Conservation (phyloP, 2,888 invertebrate genomes). For the Drosophila anomelani region DNA sequence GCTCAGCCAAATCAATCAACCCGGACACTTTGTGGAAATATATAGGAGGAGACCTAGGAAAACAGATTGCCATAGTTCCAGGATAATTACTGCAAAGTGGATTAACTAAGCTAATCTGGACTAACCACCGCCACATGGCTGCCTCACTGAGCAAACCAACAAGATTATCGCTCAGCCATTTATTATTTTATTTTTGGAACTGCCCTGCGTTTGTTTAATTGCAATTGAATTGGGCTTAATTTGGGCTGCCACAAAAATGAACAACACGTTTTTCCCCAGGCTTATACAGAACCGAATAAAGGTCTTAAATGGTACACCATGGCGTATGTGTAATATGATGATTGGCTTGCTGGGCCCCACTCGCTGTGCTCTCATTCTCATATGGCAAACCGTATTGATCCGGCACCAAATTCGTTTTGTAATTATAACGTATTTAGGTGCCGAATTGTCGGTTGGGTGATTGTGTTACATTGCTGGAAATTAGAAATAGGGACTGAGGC, state of each 20-base stretch:
- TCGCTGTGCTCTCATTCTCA: background rate
- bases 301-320: slow-evolving; percentile 12
- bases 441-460: background rate
- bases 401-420: slow-evolving; percentile 11
- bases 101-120: slow-evolving; percentile 33
- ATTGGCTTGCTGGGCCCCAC: background rate
- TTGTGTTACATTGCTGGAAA: slow-evolving; percentile 32
- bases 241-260: slow-evolving; percentile 13
- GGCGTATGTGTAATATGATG: slow-evolving; percentile 36
- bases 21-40: slow-evolving; percentile 22
- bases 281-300: background rate
- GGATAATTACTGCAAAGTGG: slow-evolving; percentile 43
- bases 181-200: slow-evolving; percentile 18
- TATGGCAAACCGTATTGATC: slow-evolving; percentile 24
- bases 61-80: slow-evolving; percentile 29
- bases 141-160: background rate
- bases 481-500: slow-evolving; percentile 25
- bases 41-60: slow-evolving; percentile 1
- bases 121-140: slow-evolving; percentile 22
- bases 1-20: slow-evolving; percentile 31
- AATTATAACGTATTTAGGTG: slow-evolving; percentile 20
- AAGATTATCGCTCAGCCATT: slow-evolving; percentile 18
- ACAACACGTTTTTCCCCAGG: slow-evolving; percentile 11
- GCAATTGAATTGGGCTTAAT: slow-evolving; percentile 23
- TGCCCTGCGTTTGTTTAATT: slow-evolving; percentile 16